phyloP scores from a whole-genome alignment of 2,113 vertebrate species.

The Festucalex cinctus region DNA sequence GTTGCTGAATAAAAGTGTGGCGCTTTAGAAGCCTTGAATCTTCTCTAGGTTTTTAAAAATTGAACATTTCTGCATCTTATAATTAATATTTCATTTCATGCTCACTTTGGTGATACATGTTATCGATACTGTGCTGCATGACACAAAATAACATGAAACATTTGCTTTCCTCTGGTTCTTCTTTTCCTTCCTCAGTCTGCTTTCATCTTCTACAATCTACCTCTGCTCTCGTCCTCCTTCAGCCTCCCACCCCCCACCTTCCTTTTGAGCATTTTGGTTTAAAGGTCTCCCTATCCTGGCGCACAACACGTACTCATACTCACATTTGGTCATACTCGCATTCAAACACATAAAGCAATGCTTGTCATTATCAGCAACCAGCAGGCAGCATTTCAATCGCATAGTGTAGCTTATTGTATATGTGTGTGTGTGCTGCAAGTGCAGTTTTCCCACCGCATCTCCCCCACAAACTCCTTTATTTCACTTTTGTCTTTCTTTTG shows the following conservation, averaged over 20 bases:
- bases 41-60: conserved; percentile 1
- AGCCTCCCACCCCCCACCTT: conserved; percentile 8
- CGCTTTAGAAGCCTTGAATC: neutral
- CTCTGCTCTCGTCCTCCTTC: neutral
- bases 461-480: conserved; percentile 25
- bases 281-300: conserved; percentile 35
- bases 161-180: conserved; percentile 10
- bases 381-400: conserved; percentile 41
- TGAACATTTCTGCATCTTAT: neutral
- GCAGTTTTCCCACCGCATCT: conserved; percentile 17
- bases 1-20: neutral
- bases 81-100: conserved; percentile 48
- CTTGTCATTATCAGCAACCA: conserved; percentile 38
- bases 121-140: conserved; percentile 12
- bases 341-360: conserved; percentile 18
- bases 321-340: conserved; percentile 11
- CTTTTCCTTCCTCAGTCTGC: conserved; percentile 11
- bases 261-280: conserved; percentile 44
- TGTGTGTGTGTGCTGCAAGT: conserved; percentile 20
- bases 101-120: conserved; percentile 12
- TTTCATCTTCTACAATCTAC: conserved; percentile 30
- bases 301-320: conserved; percentile 10
- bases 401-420: conserved; percentile 18
- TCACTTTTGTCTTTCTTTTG: conserved; percentile 10
- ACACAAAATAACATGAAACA: conserved; percentile 22